Base-by-base conservation (phyloP, 2,797 vertebrate species). In the Cryptoprocta ferox region DNA sequence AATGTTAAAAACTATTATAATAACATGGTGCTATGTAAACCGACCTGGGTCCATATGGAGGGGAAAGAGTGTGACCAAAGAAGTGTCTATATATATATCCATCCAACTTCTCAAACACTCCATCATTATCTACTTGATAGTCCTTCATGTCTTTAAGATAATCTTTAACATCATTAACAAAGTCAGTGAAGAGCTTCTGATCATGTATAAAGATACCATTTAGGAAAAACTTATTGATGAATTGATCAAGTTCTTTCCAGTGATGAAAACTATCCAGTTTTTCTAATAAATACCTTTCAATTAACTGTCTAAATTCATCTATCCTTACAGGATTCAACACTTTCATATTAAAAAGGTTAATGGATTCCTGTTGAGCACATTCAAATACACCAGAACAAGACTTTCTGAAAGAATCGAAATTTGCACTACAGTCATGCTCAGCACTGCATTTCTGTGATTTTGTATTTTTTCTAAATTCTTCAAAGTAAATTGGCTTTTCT, bases 151-250 rank as follows among this genome's bases (percentile, higher is more conserved):
- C 99, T 92, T 98, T 99, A 95, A 99, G 99, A 97, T 99, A 99
- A 97, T 99, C 98, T 96, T 99, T 99, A 95, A 99, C 99, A 28
- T 99, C 99, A 13, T 99, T 99, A 50, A 99, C 99, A 97, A 99
- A 99, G 99, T 99, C 99, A 3, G 99, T 99, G 98, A 99, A 99
- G 87, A 99, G 99, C 99, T 99, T 99, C 98, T 99, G 99, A 97
- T 99, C 99, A 0, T 99, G 99, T 98, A 99, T 99, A 98, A 99
- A 99, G 89, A 99, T 39, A 0, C 99, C 99, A 10, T 99, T 99
- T 68, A 98, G 99, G 98, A 99, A 99, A 98, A 99, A 99, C 81
- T 98, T 98, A 97, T 98, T 99, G 95, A 99, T 99, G 98, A 99
- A 99, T 76, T 93, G 98, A 97, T 99, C 99, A 89, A 99, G 98